Percentiles rank a stretch among this genome's conserved stretches.
phyloP scores from a whole-genome alignment of 2,888 invertebrate species.

The Trissoscelio sp. region DNA sequence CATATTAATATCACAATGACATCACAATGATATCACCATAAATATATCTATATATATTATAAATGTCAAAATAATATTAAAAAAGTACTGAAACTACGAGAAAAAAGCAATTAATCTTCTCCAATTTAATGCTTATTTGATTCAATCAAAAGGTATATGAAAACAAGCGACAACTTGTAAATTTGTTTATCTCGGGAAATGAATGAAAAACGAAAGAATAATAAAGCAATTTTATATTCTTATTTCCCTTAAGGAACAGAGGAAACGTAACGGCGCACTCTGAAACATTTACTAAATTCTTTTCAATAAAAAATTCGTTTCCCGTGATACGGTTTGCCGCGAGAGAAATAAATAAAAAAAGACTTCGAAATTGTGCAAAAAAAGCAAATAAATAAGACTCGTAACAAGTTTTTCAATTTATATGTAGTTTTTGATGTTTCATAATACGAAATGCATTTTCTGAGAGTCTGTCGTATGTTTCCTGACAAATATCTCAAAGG shows the following conservation, averaged over 20 bases:
- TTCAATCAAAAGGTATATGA: neutral
- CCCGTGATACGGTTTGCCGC: neutral
- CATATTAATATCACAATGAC: too few relatives aligned
- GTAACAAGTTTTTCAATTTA: constrained; percentile 9
- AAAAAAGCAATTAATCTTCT: too few relatives aligned
- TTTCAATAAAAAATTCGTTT: neutral
- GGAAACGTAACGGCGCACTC: neutral
- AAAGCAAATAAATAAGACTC: neutral
- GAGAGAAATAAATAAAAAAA: neutral
- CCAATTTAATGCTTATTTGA: neutral
- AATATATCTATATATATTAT: too few relatives aligned
- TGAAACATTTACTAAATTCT: neutral
- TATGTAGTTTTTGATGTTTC: constrained; percentile 1
- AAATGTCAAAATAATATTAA: too few relatives aligned
- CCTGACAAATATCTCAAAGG: constrained; percentile 7
- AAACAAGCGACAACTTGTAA: neutral
- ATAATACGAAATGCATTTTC: neutral
- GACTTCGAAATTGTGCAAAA: neutral
- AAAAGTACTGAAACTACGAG: too few relatives aligned
- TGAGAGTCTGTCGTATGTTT: neutral
- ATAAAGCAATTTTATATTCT: neutral
- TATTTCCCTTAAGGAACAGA: neutral
- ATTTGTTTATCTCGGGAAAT: neutral
- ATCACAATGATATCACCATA: too few relatives aligned
- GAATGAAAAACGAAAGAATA: neutral